Conservation (phyloP, 2,113 vertebrate species). For the Geococcyx californianus region DNA sequence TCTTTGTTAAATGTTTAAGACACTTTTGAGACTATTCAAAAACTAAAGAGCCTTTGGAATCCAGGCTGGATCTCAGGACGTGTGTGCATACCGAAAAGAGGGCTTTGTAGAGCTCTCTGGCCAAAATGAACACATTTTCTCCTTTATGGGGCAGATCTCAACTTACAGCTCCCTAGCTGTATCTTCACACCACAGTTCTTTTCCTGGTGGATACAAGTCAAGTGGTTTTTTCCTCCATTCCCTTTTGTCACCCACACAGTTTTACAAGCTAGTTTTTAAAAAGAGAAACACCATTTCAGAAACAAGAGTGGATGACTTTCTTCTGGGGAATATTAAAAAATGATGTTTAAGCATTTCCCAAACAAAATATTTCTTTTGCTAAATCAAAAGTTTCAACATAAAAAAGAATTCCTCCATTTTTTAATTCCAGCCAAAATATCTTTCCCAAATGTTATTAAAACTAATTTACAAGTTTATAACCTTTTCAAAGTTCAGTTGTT, state of each 20-base stretch:
- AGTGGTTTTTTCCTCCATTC: not conserved
- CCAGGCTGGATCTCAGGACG: not conserved
- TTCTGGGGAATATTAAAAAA: not conserved
- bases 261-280: not conserved
- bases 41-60: not conserved
- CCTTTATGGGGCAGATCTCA: not conserved
- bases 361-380: not conserved
- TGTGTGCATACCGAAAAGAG: not conserved
- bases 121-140: slow-evolving; percentile 3
- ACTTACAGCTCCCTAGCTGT: not conserved
- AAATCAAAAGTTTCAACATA: not conserved
- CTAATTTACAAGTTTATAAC: not conserved
- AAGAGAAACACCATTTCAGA: not conserved
- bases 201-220: not conserved
- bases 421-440: not conserved
- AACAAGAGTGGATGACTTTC: not conserved
- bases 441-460: not conserved
- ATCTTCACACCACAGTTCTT: not conserved
- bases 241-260: not conserved
- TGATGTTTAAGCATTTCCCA: not conserved
- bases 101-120: not conserved
- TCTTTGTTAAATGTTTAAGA: slow-evolving; percentile 3
- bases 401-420: not conserved
- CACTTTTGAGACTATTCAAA: not conserved
- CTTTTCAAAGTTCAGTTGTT: not conserved